Conservation (phyloP, 1,140 invertebrate genomes). For the Euwallacea fornicatus region DNA sequence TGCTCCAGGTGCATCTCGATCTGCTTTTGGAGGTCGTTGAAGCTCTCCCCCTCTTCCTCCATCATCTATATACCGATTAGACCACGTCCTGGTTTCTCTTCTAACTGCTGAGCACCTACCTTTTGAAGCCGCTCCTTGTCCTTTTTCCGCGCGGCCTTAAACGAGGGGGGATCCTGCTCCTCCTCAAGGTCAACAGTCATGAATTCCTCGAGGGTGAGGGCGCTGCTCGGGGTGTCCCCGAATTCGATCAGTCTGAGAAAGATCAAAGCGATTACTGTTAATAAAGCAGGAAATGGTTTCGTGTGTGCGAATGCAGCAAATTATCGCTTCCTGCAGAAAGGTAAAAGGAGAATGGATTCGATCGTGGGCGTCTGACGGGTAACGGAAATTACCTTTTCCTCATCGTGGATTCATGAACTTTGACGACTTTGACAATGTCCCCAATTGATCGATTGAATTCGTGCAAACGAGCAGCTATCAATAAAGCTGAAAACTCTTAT, state of each 20-base stretch:
- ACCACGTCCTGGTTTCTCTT: too few relatives aligned
- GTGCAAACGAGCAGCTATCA: slow-evolving; percentile 92
- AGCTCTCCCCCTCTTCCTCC: slow-evolving; percentile 66
- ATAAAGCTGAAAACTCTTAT: slow-evolving; percentile 68
- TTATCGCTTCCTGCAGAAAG: too few relatives aligned
- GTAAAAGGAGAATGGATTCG: too few relatives aligned
- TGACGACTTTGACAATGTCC: slow-evolving; percentile 94
- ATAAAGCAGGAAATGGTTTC: too few relatives aligned
- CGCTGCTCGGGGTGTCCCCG: slow-evolving; percentile 89
- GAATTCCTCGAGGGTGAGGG: slow-evolving; percentile 93
- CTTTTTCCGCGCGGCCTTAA: slow-evolving; percentile 84
- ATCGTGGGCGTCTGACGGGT: too few relatives aligned
- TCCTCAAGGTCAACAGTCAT: slow-evolving; percentile 96
- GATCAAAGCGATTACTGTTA: too few relatives aligned
- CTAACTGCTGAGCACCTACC: slow-evolving; percentile 55
- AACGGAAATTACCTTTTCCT: slow-evolving; percentile 70
- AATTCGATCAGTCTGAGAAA: slow-evolving; percentile 83
- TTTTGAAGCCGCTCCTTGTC: slow-evolving; percentile 79
- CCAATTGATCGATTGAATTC: slow-evolving; percentile 84
- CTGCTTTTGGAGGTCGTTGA: slow-evolving; percentile 71
- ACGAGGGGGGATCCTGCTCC: slow-evolving; percentile 94
- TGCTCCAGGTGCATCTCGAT: slow-evolving; percentile 74
- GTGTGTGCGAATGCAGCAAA: too few relatives aligned
- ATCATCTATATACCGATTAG: slow-evolving; percentile 53
- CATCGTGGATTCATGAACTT: slow-evolving; percentile 92